Base-by-base conservation (phyloP, 37 sponge, comb jelly and placozoan species). In the Corticium candelabrum region DNA sequence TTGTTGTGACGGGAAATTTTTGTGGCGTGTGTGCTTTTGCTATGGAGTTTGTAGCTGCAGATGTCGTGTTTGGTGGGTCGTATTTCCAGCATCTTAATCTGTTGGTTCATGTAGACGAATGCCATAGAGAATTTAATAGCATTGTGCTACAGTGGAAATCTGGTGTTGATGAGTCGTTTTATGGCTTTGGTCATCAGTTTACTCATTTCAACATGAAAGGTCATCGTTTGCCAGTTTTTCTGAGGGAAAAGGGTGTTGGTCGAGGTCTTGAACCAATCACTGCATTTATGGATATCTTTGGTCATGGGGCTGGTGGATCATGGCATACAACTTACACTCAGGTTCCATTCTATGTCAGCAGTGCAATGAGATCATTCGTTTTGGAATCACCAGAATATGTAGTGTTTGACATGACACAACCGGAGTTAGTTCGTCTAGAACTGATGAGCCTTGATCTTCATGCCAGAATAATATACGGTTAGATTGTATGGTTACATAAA, bases 141-240 rank as follows among this genome's bases (percentile, higher is more conserved):
- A n/a, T n/a, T n/a, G n/a, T n/a, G n/a, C n/a, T n/a, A n/a, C n/a
- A n/a, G n/a, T n/a, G n/a, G n/a, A n/a, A n/a, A n/a, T n/a, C n/a
- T n/a, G 88, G 82, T 40, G 38, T 74, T 35, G 85, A 91, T 77
- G 91, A 91, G 67, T 56, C 39, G 15, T 85, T 87, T 36, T 87
- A 85, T 41, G 91, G 91, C 3, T 87, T 91, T 62, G 91, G 91
- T 0, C 81, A 39, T 3, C 91, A 91, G 85, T 91, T 87, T 75
- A 79, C 88, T 29, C 38, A 76, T 36, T 56, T 91, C 31, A 82
- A 91, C 69, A 76, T 82, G 83, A 87, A 85, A 69, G 91, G 88
- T 3, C 37, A 83, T 37, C 21, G 72, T 3, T 79, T 91, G 38
- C 91, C 91, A 4, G 39, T 91, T 75, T 91, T 91, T 41, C 41